Evolutionary conservation across 2,113 vertebrate genomes (phyloP).

Genomic region (Craseonycteris thonglongyai): DNA sequence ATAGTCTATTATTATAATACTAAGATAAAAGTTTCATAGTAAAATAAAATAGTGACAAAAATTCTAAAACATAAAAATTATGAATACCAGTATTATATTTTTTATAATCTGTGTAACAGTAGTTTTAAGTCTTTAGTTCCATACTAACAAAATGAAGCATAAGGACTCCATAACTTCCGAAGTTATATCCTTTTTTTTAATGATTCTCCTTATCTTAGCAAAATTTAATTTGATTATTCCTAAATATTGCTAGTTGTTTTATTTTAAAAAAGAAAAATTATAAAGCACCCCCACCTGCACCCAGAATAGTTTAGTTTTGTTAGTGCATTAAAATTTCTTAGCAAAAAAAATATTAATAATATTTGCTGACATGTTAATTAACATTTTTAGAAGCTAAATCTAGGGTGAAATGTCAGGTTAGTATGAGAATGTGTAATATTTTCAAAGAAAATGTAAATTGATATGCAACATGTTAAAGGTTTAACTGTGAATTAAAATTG

Average conservation of each 20-base stretch:
- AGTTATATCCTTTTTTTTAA: background rate
- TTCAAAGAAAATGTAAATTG: background rate
- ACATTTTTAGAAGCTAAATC: background rate
- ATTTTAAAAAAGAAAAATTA: background rate
- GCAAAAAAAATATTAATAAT: conserved; percentile 7
- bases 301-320: background rate
- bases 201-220: background rate
- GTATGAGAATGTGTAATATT: background rate
- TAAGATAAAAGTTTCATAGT: background rate
- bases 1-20: background rate
- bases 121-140: background rate
- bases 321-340: background rate
- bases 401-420: background rate
- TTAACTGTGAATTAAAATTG: background rate
- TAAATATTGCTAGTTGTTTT: background rate
- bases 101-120: background rate
- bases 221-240: background rate
- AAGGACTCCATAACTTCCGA: background rate
- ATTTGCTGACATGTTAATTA: background rate
- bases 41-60: background rate
- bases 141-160: background rate
- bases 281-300: background rate
- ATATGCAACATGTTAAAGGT: background rate
- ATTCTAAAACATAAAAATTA: background rate
- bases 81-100: background rate